Conservation (phyloP, 2,888 invertebrate genomes). For the Hirtodrosophila cameraria region DNA sequence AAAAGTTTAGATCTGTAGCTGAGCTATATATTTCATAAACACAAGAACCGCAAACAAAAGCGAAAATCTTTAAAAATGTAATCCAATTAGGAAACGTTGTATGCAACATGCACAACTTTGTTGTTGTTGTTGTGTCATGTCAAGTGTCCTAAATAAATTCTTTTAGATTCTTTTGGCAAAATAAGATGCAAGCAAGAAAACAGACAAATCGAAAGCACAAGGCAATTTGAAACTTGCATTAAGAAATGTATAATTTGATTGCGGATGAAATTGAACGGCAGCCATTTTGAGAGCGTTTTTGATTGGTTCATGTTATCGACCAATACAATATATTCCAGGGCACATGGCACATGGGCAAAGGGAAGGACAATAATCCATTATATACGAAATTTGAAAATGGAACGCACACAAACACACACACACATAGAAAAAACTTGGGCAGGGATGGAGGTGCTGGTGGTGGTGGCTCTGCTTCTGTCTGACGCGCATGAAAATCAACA, state of each 20-base stretch:
- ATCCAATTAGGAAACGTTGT: no score
- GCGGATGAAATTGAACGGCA: conserved; percentile 76
- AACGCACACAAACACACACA: conserved; percentile 54
- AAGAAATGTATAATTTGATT: conserved; percentile 46
- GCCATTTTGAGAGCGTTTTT: conserved; percentile 84
- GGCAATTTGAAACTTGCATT: conserved; percentile 15
- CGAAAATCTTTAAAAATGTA: no score
- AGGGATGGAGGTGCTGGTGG: conserved; percentile 42
- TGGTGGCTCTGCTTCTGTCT: conserved; percentile 61
- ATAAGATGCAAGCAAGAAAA: background rate
- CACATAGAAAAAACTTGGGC: conserved; percentile 5
- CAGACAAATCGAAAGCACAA: conserved; percentile 12
- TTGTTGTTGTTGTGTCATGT: no score
- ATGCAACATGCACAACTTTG: no score
- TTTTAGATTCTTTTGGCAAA: background rate
- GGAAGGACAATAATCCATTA: conserved; percentile 81
- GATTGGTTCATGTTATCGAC: conserved; percentile 84
- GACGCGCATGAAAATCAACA: conserved; percentile 64
- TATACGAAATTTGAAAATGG: conserved; percentile 81
- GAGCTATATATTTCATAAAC: no score
- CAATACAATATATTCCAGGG: conserved; percentile 83
- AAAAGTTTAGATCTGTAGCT: no score
- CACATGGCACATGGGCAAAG: conserved; percentile 63
- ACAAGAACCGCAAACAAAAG: no score
- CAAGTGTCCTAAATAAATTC: background rate